These are phyloP conservation scores for Patagioenas fasciata DNA, from an alignment of 2,113 vertebrate species.

Conservation along the genomic window DNA sequence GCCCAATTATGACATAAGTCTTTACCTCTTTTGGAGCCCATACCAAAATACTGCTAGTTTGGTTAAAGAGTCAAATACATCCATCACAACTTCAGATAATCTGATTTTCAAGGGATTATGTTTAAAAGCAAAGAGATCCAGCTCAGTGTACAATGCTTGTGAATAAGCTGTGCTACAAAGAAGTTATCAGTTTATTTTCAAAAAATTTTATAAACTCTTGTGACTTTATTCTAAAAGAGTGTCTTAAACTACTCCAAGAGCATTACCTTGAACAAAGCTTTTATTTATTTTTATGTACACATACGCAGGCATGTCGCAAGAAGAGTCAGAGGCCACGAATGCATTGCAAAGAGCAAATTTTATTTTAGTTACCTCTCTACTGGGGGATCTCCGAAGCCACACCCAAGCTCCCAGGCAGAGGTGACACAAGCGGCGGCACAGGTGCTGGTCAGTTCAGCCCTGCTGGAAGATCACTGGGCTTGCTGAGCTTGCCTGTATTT, in stretches of 20 bases:
- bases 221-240: neutral
- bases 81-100: neutral
- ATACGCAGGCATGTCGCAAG: too few species aligned
- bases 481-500: too few species aligned
- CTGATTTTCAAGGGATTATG: constrained; percentile 8
- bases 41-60: neutral
- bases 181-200: neutral
- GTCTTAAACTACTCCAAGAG: neutral
- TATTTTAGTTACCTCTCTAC: too few species aligned
- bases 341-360: too few species aligned
- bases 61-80: neutral
- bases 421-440: too few species aligned
- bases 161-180: neutral
- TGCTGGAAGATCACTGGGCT: too few species aligned
- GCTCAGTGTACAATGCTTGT: neutral
- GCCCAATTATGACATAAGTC: neutral
- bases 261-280: neutral
- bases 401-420: too few species aligned
- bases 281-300: neutral
- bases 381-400: too few species aligned
- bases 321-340: too few species aligned
- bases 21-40: neutral
- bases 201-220: neutral
- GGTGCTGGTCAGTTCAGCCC: too few species aligned
- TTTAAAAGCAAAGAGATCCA: neutral